These are phyloP conservation scores for Mesorhabditis sp. DNA, from an alignment of 2,888 invertebrate species.

Conservation along the genomic window DNA sequence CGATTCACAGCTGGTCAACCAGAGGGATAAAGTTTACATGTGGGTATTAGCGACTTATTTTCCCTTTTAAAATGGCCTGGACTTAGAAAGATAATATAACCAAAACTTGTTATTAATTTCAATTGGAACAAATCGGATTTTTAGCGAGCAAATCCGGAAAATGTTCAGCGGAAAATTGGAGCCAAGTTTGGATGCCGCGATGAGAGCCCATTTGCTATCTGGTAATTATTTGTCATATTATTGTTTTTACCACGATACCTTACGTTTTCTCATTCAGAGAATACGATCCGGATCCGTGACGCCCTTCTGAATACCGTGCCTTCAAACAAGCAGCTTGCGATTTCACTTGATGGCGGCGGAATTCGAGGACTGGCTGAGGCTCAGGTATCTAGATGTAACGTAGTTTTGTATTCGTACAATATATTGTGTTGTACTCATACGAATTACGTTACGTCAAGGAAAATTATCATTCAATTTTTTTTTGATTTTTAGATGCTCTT, in stretches of 20 bases:
- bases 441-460: background rate
- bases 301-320: background rate
- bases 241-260: background rate
- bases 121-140: too few species aligned
- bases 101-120: too few species aligned
- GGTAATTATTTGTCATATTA: background rate
- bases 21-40: too few species aligned
- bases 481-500: conserved; percentile 32
- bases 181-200: background rate
- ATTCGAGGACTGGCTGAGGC: conserved; percentile 45
- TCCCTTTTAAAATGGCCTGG: too few species aligned
- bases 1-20: too few species aligned
- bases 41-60: too few species aligned
- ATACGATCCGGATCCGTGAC: conserved; percentile 2
- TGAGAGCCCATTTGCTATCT: conserved; percentile 1
- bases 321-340: background rate
- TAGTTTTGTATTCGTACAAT: background rate
- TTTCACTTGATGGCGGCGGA: conserved; percentile 47
- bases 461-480: background rate
- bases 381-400: conserved; percentile 21
- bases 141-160: background rate
- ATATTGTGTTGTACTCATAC: background rate
- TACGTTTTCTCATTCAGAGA: background rate
- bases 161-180: background rate
- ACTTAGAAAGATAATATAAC: too few species aligned